Conservation (phyloP, 2,888 invertebrate genomes). For the Lycocerus yunnanus region DNA sequence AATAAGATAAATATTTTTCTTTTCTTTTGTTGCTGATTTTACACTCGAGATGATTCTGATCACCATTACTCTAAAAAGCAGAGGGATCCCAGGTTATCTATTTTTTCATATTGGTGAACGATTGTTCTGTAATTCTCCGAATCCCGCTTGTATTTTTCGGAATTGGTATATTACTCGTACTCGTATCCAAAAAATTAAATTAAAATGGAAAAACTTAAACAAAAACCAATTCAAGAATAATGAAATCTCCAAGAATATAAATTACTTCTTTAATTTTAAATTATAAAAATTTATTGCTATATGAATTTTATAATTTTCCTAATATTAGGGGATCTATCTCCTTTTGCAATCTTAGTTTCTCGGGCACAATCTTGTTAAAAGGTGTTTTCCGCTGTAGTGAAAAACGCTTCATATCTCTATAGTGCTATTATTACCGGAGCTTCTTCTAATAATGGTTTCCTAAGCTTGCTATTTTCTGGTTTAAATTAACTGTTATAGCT, state of each 20-base stretch:
- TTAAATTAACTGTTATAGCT: slow-evolving; percentile 21
- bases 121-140: not conserved
- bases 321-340: not conserved
- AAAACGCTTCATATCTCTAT: slow-evolving; percentile 23
- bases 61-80: not conserved
- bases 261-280: not conserved
- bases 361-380: slow-evolving; percentile 17
- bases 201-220: not conserved
- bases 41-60: not conserved
- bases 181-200: not conserved
- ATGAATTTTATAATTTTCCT: not conserved
- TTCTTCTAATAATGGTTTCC: slow-evolving; percentile 28
- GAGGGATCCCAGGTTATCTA: not conserved
- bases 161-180: not conserved
- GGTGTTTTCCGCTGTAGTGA: slow-evolving; percentile 19
- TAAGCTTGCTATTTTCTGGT: slow-evolving; percentile 25
- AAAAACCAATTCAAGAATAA: not conserved
- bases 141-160: not conserved
- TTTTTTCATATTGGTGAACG: not conserved
- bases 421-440: slow-evolving; percentile 23
- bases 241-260: not conserved
- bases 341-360: slow-evolving; percentile 4
- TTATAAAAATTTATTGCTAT: not conserved
- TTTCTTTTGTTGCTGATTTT: not conserved
- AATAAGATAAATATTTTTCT: not conserved